Evolutionary conservation across 2,888 invertebrate species (phyloP).

Genomic region (Tetragonisca angustula): DNA sequence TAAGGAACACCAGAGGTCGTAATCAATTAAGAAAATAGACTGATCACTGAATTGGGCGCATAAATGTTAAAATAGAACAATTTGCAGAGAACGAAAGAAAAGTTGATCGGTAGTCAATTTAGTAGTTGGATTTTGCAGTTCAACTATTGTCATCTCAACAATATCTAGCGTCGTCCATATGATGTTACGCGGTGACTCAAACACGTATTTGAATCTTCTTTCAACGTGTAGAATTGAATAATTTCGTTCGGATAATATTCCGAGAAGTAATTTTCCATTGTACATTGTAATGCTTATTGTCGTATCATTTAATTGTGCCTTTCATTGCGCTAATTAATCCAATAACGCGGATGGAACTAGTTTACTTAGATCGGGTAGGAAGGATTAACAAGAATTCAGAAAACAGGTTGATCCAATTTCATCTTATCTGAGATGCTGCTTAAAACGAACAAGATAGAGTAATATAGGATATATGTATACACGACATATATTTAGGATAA

Average conservation of each 20-base stretch:
- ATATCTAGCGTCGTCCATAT: background rate
- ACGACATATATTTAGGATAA: slow-evolving; percentile 6
- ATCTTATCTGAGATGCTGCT: background rate
- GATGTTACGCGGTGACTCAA: background rate
- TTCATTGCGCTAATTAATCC: background rate
- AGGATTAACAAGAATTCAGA: slow-evolving; percentile 11
- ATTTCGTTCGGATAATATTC: background rate
- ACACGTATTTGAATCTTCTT: background rate
- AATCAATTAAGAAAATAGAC: no score
- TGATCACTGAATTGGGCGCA: no score
- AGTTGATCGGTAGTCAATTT: background rate
- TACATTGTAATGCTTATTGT: background rate
- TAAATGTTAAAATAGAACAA: background rate
- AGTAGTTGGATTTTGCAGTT: background rate
- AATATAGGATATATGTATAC: background rate
- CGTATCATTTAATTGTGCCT: background rate
- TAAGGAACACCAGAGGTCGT: no score
- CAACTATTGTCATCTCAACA: background rate
- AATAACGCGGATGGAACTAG: slow-evolving; percentile 1
- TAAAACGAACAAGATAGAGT: background rate
- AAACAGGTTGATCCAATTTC: slow-evolving; percentile 39
- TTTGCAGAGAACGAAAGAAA: background rate
- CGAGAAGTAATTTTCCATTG: background rate
- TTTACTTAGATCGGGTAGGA: background rate
- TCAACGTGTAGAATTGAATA: background rate